Evolutionary conservation across 2,113 vertebrate species (phyloP).

Genomic region (Cebidichthys violaceus): DNA sequence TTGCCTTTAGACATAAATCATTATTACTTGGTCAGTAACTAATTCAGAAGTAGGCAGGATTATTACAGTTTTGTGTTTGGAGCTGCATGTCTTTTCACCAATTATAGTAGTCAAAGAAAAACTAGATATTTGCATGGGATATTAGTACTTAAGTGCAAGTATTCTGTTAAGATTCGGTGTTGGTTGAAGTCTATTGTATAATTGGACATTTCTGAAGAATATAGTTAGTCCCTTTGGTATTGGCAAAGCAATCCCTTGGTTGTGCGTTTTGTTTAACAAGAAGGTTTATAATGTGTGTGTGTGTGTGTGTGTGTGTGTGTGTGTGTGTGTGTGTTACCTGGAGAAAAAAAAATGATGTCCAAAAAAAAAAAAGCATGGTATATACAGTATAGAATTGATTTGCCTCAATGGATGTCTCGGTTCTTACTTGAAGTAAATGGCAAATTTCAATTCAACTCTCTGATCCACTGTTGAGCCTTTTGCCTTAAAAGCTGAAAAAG

Average conservation of each 20-base stretch:
- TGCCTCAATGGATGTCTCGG: slow-evolving; percentile 78
- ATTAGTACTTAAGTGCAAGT: slow-evolving; percentile 64
- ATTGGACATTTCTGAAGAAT: slow-evolving; percentile 66
- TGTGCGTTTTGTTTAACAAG: slow-evolving; percentile 60
- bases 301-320: slow-evolving; percentile 17
- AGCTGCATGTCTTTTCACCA: slow-evolving; percentile 72
- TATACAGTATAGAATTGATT: slow-evolving; percentile 67
- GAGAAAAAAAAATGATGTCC: slow-evolving; percentile 65
- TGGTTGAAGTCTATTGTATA: slow-evolving; percentile 66
- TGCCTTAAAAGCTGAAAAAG: slow-evolving; percentile 79
- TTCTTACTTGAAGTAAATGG: slow-evolving; percentile 82
- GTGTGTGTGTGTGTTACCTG: slow-evolving; percentile 46
- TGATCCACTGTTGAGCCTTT: slow-evolving; percentile 84
- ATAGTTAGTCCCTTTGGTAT: slow-evolving; percentile 67
- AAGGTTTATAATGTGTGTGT: slow-evolving; percentile 62
- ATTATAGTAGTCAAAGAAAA: slow-evolving; percentile 49
- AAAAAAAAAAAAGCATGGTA: slow-evolving; percentile 61
- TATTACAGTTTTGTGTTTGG: slow-evolving; percentile 66
- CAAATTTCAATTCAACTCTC: slow-evolving; percentile 79
- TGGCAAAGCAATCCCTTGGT: slow-evolving; percentile 73
- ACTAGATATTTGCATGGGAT: slow-evolving; percentile 72
- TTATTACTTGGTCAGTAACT: slow-evolving; percentile 72
- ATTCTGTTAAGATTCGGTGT: slow-evolving; percentile 61
- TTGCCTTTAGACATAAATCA: slow-evolving; percentile 82
- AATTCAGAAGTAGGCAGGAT: slow-evolving; percentile 69